Base-by-base conservation (phyloP, 2,113 vertebrate genomes). In the Odontesthes bonariensis region DNA sequence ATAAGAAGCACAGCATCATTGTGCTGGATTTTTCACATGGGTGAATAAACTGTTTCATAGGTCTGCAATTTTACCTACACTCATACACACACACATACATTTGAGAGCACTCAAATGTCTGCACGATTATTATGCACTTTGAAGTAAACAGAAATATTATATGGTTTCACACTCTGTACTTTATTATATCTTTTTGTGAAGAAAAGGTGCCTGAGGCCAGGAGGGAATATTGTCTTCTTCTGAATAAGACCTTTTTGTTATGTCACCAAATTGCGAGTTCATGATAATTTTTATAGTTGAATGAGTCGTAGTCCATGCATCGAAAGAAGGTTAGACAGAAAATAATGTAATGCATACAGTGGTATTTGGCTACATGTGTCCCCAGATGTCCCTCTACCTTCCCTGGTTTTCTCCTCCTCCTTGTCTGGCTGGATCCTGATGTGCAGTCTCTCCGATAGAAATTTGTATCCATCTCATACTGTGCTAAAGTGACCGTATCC, bases 111-210 rank as follows among this genome's bases (percentile, higher is more conserved):
- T 80, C 76, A 75, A 53, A 73, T 77, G 53, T 75, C 72, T 69
- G 56, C 70, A 19, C 75, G 78, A 88, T 76, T 84, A 65, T 75
- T 81, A 81, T 81, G 74, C 76, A 70, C 69, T 82, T 68, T 74
- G 79, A 84, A 71, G 82, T 75, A 79, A 81, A 85, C 79, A 82
- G 81, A 86, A 87, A 80, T 56, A 79, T 85, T 51, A 89, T 89
- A 84, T 87, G 82, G 66, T 74, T 77, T 81, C 75, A 55, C 66
- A 67, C 57, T n/a, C 63, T 73, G 75, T 77, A 56, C 66, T 77
- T 78, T 85, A 73, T 74, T 42, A 80, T 72, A 62, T 73, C 54
- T 77, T 27, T 75, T 74, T 49, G 22, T 19, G 51, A 72, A 77
- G 78, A 79, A 83, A 82, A 65, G 47, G 5, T 4, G 76, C 84